Conservation (phyloP, 2,797 vertebrate species). For the Danio kyathit region DNA sequence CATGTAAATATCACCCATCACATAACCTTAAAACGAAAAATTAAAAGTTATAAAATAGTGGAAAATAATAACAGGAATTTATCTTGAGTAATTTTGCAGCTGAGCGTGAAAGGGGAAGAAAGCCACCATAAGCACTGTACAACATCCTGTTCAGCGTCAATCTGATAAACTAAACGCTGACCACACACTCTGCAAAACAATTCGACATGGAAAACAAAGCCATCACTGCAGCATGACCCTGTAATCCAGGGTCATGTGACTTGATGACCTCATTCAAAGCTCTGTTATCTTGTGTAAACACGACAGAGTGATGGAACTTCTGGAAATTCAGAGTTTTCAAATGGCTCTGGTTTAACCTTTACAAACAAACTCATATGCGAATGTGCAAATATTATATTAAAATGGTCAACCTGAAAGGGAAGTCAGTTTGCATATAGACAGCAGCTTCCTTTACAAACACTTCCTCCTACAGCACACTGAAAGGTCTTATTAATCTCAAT, state of each 20-base stretch:
- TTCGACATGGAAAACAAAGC: neutral
- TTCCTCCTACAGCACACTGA: conserved; percentile 64
- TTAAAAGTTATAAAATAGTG: neutral
- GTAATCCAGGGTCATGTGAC: conserved; percentile 46
- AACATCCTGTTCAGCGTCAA: neutral
- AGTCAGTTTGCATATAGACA: conserved; percentile 54
- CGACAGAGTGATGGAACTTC: neutral
- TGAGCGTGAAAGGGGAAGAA: neutral
- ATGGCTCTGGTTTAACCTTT: neutral
- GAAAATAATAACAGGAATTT: neutral
- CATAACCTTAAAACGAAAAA: neutral
- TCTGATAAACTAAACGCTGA: conserved; percentile 2
- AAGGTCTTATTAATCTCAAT: neutral
- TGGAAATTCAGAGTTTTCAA: conserved; percentile 8
- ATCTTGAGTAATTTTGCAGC: neutral
- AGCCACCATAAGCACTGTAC: no score
- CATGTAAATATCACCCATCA: no score
- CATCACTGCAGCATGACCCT: conserved; percentile 13
- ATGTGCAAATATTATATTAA: neutral
- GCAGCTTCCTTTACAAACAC: conserved; percentile 34
- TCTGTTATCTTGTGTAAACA: conserved; percentile 38
- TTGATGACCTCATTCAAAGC: conserved; percentile 19
- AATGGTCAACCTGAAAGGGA: conserved; percentile 59
- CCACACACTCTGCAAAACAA: neutral
- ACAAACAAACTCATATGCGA: neutral